These are phyloP conservation scores for Lethocerus indicus DNA, from an alignment of 1,140 invertebrate genomes.

Conservation along the genomic window DNA sequence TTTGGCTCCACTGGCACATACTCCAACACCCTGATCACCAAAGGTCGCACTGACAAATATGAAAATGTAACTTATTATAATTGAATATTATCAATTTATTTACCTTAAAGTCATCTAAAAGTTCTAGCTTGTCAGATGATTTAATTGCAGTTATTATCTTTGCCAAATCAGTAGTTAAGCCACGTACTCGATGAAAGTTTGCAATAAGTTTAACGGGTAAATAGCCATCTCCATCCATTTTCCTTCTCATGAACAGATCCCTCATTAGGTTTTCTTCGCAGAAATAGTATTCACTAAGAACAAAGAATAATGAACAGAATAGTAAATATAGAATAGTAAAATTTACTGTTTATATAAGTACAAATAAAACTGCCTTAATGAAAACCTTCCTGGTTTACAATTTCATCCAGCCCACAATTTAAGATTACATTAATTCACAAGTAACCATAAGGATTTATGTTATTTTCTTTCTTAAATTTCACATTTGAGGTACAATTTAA, in stretches of 20 bases:
- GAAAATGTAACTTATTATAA: not conserved
- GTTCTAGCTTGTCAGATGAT: conserved; percentile 65
- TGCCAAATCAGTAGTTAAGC: conserved; percentile 66
- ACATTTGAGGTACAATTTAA: no score
- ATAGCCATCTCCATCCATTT: conserved; percentile 90
- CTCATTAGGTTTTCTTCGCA: conserved; percentile 89
- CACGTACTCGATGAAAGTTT: conserved; percentile 85
- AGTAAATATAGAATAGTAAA: conserved; percentile 1
- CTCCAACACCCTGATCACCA: no score
- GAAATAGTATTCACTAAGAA: conserved; percentile 95
- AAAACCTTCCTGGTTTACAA: no score
- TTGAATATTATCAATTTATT: conserved; percentile 1
- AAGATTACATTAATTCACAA: no score
- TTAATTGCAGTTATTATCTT: conserved; percentile 67
- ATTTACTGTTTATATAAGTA: no score
- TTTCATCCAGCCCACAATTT: no score
- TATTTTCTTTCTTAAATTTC: no score
- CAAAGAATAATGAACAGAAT: conserved; percentile 11
- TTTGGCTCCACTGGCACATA: no score
- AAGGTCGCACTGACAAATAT: not conserved
- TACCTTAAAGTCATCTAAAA: conserved; percentile 60
- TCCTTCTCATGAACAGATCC: conserved; percentile 90
- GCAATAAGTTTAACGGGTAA: conserved; percentile 85
- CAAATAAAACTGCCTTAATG: no score
- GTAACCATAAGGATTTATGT: no score